These are phyloP conservation scores for Cantharis lateralis DNA, from an alignment of 2,888 invertebrate species.

Conservation along the genomic window DNA sequence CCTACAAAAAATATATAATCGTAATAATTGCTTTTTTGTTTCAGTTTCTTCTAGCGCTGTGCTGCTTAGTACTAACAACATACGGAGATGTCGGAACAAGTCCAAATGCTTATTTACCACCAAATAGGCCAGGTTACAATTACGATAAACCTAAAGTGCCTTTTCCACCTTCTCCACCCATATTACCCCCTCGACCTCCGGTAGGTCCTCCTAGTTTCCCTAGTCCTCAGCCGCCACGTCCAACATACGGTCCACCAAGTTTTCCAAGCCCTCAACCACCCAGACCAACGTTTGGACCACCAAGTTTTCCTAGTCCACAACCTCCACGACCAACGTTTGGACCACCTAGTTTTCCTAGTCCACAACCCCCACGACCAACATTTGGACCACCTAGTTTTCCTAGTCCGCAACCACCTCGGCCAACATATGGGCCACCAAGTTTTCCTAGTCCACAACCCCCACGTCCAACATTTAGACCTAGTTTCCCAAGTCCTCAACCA, in stretches of 20 bases:
- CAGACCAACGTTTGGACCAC: constrained; percentile 8
- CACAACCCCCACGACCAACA: constrained; percentile 8
- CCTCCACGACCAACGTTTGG: constrained; percentile 11
- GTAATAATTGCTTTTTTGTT: too few relatives aligned
- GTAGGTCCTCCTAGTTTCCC: constrained; percentile 1
- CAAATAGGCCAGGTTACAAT: constrained; percentile 69
- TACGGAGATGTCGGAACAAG: constrained; percentile 64
- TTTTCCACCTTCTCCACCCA: constrained; percentile 51
- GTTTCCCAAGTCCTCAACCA: constrained; percentile 7
- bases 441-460: constrained; percentile 24
- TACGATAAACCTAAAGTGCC: constrained; percentile 71
- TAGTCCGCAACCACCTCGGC: background rate
- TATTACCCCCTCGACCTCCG: constrained; percentile 39
- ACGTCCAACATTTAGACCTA: constrained; percentile 14
- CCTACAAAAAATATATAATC: too few relatives aligned
- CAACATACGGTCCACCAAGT: constrained; percentile 7
- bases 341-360: constrained; percentile 42
- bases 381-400: constrained; percentile 2
- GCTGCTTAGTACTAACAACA: constrained; percentile 56
- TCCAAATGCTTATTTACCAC: constrained; percentile 77
- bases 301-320: background rate
- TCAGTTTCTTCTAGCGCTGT: constrained; percentile 60
- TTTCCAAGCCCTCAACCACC: background rate
- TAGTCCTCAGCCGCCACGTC: constrained; percentile 11
- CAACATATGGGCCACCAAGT: background rate